Base-by-base conservation (phyloP, 2,888 invertebrate genomes). In the Exephanes ischioxanthus region DNA sequence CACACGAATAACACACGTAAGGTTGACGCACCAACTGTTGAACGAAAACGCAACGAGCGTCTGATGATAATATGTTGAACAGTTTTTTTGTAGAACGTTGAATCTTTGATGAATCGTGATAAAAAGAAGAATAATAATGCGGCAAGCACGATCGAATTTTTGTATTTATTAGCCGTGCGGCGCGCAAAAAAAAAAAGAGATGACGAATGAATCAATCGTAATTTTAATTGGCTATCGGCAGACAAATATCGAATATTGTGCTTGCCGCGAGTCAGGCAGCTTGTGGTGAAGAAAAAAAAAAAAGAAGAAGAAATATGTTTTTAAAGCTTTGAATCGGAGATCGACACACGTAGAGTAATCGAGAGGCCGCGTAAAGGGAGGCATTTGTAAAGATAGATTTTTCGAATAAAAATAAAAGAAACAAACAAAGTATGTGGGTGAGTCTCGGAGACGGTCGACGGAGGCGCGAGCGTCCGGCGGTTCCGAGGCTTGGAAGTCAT, bases 401-500 rank as follows among this genome's bases (percentile, higher is more conserved):
- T 66, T 86, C 80, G 72, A 85, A 85, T 48, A 75, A 79, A 77
- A 75, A 45, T 77, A 37, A 48, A 77, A 77, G 48, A 61, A 78
- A 61, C 53, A 22, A 78, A 72, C 26, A 37, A 22, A 77, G 76
- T 73, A 66, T 76, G 80, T 67, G 53, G 71, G 41, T 61, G 26
- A 78, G 76, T 78, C 80, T 86, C 76, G 66, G 75, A 30, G 33
- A 48, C 45, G 16, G 16, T 26, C 70, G 75, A 58, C 71, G 66
- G 33, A 66, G 45, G 61, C 58, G 75, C 86, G 70, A 87, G 80
- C 55, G 83, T 89, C 89, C 90, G 87, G 87, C 89, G 86, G 81
- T 33, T 61, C 45, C 88, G 87, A 86, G 84, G 91, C 89, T 90
- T 90, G 26, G 51, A 63, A 87, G 84, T 87, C 89, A 90, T 89